Evolutionary conservation across 2,113 vertebrate genomes (phyloP), one percentile per base, ranked within the genome.

Genomic region (Acrocephalus arundinaceus): DNA sequence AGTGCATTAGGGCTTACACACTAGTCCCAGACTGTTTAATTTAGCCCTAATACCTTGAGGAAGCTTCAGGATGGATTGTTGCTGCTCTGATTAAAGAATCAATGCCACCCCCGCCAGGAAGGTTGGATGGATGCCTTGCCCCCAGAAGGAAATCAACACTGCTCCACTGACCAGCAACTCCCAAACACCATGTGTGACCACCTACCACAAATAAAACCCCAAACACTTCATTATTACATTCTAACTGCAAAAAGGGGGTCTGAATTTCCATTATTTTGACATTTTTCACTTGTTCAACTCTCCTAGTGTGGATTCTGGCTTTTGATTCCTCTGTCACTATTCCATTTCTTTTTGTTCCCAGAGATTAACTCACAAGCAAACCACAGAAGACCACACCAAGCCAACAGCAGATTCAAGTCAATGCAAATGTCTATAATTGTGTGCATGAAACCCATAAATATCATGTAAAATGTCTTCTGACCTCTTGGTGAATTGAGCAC

Each of bases 1-100:
- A 74, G 66, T 95, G 89, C 94, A 93, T 94, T 91, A 95, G n/a
- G 70, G 91, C 93, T 96, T 94, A 92, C 49, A 79, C 62, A 82
- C 39, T 11, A 63, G 77, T 58, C 81, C 83, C 90, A 94, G 95
- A 93, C 92, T 95, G 80, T 95, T 94, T 96, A 96, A 96, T 94
- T 95, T 75, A 91, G 75, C 91, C 85, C 90, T 96, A 96, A 96
- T 96, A 96, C 94, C 93, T 95, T 87, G 74, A 92, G 77, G 93
- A 96, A 94, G 95, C 91, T 92, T 70, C 90, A 87, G 92, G 51
- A 87, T 68, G 84, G 83, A 91, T 95, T 92, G 92, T 18, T 92
- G 87, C 77, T 89, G 76, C 46, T 85, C 55, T 6, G 35, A 95
- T 90, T 90, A 95, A 76, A 35, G 90, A 95, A 90, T 75, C 90